Evolutionary conservation across 2,888 invertebrate species (phyloP).

Genomic region (Ophraella communa): DNA sequence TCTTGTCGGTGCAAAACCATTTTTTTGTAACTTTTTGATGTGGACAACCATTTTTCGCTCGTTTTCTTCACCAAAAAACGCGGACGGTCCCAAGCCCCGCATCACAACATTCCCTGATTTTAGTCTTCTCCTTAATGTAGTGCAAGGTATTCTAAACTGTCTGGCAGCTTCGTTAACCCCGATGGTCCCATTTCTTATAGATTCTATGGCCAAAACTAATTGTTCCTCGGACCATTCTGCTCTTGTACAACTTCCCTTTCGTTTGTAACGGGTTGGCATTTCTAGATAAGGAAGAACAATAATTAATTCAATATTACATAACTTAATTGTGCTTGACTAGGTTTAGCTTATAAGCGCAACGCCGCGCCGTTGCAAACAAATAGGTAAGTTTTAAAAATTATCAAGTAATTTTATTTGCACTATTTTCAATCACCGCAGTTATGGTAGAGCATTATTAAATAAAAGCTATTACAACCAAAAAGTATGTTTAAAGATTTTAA

Average conservation of each 20-base stretch:
- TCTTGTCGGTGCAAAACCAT: constrained; percentile 34
- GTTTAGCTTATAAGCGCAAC: too few species aligned
- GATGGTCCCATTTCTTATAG: background rate
- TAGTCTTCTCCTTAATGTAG: constrained; percentile 6
- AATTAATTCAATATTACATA: too few species aligned
- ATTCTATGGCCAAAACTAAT: constrained; percentile 9
- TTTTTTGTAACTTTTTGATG: constrained; percentile 31
- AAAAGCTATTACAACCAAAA: too few species aligned
- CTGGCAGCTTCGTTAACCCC: constrained; percentile 13
- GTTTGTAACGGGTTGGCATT: background rate
- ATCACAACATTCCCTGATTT: background rate
- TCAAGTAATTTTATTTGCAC: too few species aligned
- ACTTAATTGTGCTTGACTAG: too few species aligned
- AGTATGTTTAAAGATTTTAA: too few species aligned
- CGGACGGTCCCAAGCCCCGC: constrained; percentile 10
- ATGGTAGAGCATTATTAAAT: too few species aligned
- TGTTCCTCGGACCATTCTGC: constrained; percentile 12
- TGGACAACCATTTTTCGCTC: constrained; percentile 22
- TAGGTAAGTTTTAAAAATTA: too few species aligned
- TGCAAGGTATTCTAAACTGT: background rate
- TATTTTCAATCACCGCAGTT: too few species aligned
- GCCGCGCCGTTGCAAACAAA: too few species aligned
- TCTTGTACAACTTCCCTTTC: background rate
- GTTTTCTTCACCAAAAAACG: background rate
- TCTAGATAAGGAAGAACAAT: too few species aligned